Conservation (phyloP, 2,888 invertebrate species). For the Ochropleura plecta region DNA sequence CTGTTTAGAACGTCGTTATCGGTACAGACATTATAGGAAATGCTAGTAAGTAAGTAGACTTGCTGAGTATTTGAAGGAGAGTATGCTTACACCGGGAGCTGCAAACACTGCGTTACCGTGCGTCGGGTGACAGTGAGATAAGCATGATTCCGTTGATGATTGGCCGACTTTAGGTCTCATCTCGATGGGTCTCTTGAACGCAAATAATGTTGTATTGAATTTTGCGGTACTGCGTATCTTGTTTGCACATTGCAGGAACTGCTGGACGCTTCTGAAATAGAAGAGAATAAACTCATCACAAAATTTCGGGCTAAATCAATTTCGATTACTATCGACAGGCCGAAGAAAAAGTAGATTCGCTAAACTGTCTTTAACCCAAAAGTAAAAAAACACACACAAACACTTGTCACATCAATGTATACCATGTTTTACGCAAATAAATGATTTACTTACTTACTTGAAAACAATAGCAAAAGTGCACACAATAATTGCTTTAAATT, state of each 20-base stretch:
- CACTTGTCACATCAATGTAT: no score
- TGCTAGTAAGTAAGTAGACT: neutral
- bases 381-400: neutral
- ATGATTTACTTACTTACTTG: no score
- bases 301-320: neutral
- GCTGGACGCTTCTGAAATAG: neutral
- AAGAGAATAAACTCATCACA: no score
- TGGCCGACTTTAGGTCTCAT: neutral
- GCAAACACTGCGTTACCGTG: neutral
- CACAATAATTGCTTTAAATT: conserved; percentile 55
- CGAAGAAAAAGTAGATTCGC: neutral
- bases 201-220: neutral
- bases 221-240: neutral
- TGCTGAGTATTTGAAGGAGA: neutral
- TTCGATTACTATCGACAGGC: neutral
- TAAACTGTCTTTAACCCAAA: neutral
- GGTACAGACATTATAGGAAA: neutral
- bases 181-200: neutral
- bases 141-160: no score
- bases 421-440: no score
- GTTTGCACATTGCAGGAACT: neutral
- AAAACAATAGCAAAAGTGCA: conserved; percentile 43
- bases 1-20: neutral
- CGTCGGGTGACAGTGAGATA: no score
- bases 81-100: neutral